These are phyloP conservation scores for Periplaneta americana DNA, from an alignment of 1,140 invertebrate genomes.

Conservation along the genomic window DNA sequence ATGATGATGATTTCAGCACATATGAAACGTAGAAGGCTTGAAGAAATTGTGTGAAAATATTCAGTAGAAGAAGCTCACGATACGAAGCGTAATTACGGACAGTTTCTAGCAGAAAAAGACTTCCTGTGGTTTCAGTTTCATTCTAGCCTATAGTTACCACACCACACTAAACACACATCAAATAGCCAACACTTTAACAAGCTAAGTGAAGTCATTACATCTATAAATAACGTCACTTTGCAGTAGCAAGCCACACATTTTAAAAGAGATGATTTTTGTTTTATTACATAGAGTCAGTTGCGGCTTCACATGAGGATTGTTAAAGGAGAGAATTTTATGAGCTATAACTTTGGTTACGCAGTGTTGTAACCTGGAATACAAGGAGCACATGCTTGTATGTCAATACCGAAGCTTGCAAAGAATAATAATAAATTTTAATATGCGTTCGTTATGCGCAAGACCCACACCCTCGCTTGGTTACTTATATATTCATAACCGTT, in stretches of 20 bases:
- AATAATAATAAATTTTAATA: neutral
- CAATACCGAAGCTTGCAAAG: neutral
- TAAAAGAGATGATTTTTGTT: neutral
- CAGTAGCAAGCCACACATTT: neutral
- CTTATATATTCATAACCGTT: neutral
- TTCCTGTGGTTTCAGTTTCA: no score
- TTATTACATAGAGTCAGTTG: neutral
- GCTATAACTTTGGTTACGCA: neutral
- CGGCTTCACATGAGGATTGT: neutral
- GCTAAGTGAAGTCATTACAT: neutral
- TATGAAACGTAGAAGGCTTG: no score
- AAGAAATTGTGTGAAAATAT: no score
- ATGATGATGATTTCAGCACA: no score
- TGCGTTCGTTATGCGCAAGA: neutral
- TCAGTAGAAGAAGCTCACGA: no score
- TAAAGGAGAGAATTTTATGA: neutral
- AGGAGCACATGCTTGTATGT: neutral
- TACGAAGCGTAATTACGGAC: no score
- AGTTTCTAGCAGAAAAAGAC: no score
- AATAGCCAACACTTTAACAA: neutral
- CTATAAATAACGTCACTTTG: neutral
- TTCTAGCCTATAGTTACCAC: neutral
- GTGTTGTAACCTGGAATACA: neutral
- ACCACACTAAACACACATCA: neutral
- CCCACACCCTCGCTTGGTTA: neutral